Evolutionary conservation across 1,140 invertebrate species (phyloP).

Genomic region (Cotesia vestalis): DNA sequence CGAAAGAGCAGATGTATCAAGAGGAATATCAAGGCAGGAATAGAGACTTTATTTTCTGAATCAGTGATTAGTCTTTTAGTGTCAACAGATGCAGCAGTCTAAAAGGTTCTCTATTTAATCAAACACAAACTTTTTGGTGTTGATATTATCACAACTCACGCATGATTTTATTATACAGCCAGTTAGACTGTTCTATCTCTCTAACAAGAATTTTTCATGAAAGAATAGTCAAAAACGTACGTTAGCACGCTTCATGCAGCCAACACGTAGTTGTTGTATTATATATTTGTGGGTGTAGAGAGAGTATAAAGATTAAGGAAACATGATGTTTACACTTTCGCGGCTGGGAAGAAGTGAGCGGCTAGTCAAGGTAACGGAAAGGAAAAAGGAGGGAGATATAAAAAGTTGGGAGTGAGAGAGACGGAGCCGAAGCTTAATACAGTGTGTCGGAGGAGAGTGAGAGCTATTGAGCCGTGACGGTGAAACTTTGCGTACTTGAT

Average conservation of each 20-base stretch:
- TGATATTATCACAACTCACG: no score
- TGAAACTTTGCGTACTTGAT: conserved; percentile 42
- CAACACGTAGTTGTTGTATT: background rate
- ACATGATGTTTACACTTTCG: conserved; percentile 33
- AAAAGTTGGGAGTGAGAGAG: background rate
- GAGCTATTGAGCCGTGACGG: conserved; percentile 31
- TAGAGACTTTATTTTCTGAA: background rate
- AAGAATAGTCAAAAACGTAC: no score
- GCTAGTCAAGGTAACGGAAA: conserved; percentile 4
- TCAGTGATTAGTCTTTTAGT: background rate
- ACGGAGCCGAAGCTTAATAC: background rate
- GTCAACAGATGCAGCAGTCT: no score
- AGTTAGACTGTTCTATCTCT: no score
- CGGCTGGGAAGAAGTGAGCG: background rate
- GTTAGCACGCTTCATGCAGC: no score
- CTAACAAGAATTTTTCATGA: no score
- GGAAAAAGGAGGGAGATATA: background rate
- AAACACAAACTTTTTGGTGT: no score
- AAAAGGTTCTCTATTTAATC: no score
- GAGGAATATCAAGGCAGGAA: background rate
- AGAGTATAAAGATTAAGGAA: conserved; percentile 19
- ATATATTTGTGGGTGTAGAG: background rate
- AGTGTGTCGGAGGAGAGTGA: conserved; percentile 2
- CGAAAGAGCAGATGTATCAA: no score
- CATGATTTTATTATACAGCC: no score